Evolutionary conservation across 2,888 invertebrate genomes (phyloP).

Genomic region (Chrysotoxum bicinctum): DNA sequence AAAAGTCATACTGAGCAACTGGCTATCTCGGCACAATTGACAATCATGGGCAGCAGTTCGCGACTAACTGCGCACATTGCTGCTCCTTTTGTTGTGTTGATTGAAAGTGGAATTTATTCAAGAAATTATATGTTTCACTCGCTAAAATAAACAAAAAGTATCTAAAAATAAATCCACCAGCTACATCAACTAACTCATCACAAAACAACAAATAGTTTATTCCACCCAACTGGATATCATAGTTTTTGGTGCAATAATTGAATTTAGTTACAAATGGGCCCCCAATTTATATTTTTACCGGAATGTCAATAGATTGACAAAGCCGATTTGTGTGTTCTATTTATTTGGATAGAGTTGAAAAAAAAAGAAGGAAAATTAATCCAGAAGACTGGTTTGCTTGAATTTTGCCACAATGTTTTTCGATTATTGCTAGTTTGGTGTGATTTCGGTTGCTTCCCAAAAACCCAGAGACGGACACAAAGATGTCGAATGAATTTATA

Average conservation of each 20-base stretch:
- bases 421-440: conserved; percentile 24
- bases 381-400: conserved; percentile 37
- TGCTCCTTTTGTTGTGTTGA: conserved; percentile 57
- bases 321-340: conserved; percentile 57
- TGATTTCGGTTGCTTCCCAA: neutral
- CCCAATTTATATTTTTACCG: conserved; percentile 11
- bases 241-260: conserved; percentile 34
- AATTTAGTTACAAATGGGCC: conserved; percentile 5
- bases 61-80: conserved; percentile 24
- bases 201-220: neutral
- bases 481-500: conserved; percentile 49
- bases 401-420: conserved; percentile 33
- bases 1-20: conserved; percentile 10
- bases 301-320: conserved; percentile 63
- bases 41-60: neutral
- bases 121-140: conserved; percentile 42
- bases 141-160: conserved; percentile 61
- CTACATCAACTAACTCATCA: conserved; percentile 1
- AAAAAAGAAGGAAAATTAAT: conserved; percentile 27
- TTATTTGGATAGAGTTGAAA: conserved; percentile 43
- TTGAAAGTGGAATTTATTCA: conserved; percentile 30
- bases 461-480: neutral
- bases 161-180: conserved; percentile 52
- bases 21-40: neutral
- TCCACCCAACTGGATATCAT: neutral